Percentiles rank a stretch among this genome's conserved stretches.
Conservation (phyloP, 2,888 invertebrate species). For the Choreutis nemorana region DNA sequence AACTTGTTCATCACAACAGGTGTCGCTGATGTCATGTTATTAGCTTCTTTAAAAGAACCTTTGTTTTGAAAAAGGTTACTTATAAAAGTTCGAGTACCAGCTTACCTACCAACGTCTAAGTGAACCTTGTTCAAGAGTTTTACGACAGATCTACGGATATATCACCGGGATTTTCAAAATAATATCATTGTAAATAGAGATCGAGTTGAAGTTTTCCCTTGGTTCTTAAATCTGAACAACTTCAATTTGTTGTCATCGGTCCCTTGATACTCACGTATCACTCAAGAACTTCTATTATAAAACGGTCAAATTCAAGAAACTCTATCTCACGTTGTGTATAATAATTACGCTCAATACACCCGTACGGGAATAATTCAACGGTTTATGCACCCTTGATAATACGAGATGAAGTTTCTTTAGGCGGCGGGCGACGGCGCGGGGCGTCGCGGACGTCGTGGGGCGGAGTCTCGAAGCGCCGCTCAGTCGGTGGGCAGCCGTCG, state of each 20-base stretch:
- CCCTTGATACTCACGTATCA: too few relatives aligned
- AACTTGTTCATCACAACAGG: constrained; percentile 56
- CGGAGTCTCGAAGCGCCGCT: constrained; percentile 44
- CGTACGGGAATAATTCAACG: constrained; percentile 52
- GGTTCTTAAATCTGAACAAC: too few relatives aligned
- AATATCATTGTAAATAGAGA: too few relatives aligned
- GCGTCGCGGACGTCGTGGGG: constrained; percentile 44
- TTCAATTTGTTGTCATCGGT: too few relatives aligned
- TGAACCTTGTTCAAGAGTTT: too few relatives aligned
- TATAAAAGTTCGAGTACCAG: too few relatives aligned
- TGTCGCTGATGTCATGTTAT: constrained; percentile 44
- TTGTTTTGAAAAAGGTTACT: constrained; percentile 10
- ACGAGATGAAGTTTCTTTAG: constrained; percentile 60
- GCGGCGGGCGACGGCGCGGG: constrained; percentile 43
- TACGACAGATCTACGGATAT: too few relatives aligned
- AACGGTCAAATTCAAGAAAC: constrained; percentile 24
- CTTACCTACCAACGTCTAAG: too few relatives aligned
- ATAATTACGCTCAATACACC: constrained; percentile 46
- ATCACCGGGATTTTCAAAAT: too few relatives aligned
- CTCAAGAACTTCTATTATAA: too few relatives aligned
- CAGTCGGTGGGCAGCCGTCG: constrained; percentile 63
- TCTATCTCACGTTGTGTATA: constrained; percentile 44
- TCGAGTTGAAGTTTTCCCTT: too few relatives aligned
- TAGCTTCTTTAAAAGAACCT: constrained; percentile 23
- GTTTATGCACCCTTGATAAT: constrained; percentile 60